Base-by-base conservation (phyloP, 1,140 invertebrate species). In the Nylanderia fulva region DNA sequence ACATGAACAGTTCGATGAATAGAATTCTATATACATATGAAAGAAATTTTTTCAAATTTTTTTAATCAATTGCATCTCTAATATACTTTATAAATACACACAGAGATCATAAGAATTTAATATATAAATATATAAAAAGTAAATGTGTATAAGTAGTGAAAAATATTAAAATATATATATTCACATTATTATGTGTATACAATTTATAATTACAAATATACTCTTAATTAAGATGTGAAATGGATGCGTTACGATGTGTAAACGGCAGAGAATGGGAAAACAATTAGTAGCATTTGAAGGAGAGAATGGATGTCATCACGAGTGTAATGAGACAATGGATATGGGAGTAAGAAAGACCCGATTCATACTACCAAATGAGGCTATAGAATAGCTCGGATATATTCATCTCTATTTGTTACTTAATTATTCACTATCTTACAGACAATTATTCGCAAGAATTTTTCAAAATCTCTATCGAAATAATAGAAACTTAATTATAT, bases 351-450 rank as follows among this genome's bases (percentile, higher is more conserved):
- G 77, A 72, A 82, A 72, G 48, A 15, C 39, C 33, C 13, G 54
- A 60, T 82, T 82, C 52, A 60, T 72, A 72, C 36, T 82, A 82
- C n/a, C 66, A 82, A 45, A 82, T 60, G 66, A 82, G 52, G 58
- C 7, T 68, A 39, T 29, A 7, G 27, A 69, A 71, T 27, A 13
- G 39, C 24, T 58, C 33, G 36, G 4, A 58, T 82, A 69, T 72
- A 69, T 58, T 69, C 18, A 69, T 71, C 21, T 63, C 60, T 66
- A 54, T 18, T 58, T 82, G 39, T 13, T 58, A 13, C 58, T 68
- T 58, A 58, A 80, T 15, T 68, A 80, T 80, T 71, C 33, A 69
- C 21, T 69, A 56, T 21, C 13, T 6, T 33, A 39, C 8, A 27
- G 56, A 56, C 63, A 42, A 24, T 60, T 11, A 56, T 60, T 13